Evolutionary conservation across 2,888 invertebrate genomes (phyloP).

Genomic region (Coelinius sp.): DNA sequence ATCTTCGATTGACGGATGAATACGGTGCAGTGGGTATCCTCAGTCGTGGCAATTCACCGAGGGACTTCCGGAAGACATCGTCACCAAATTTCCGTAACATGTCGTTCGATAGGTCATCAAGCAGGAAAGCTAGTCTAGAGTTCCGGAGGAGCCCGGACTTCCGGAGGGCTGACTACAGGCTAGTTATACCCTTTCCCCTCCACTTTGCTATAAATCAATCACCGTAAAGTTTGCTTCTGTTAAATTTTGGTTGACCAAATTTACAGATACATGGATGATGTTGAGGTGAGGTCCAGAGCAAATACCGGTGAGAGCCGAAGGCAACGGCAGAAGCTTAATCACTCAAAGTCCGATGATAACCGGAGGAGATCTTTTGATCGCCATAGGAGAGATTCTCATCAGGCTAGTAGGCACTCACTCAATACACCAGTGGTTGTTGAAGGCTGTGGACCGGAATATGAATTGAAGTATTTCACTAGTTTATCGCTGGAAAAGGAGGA

Average conservation of each 20-base stretch:
- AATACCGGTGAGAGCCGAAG: conserved; percentile 62
- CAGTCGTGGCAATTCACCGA: conserved; percentile 59
- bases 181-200: neutral
- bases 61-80: conserved; percentile 64
- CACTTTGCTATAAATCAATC: neutral
- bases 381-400: conserved; percentile 58
- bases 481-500: conserved; percentile 60
- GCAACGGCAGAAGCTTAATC: conserved; percentile 61
- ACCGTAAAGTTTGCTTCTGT: neutral
- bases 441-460: conserved; percentile 53
- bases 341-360: conserved; percentile 67
- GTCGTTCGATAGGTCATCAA: conserved; percentile 64
- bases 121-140: conserved; percentile 65
- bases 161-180: conserved; percentile 64
- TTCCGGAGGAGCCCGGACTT: conserved; percentile 66
- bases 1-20: conserved; percentile 63
- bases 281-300: conserved; percentile 58
- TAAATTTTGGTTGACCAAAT: conserved; percentile 52
- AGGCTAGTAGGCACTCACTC: conserved; percentile 57
- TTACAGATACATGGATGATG: conserved; percentile 60
- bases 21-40: conserved; percentile 49
- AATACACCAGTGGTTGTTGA: conserved; percentile 58
- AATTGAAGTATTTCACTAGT: conserved; percentile 63
- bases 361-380: conserved; percentile 65
- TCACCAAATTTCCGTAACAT: conserved; percentile 66